Percentiles rank a stretch among this genome's conserved stretches.
Conservation (phyloP, 37 sponge, comb jelly and placozoan species). For the Eunapius fragilis region DNA sequence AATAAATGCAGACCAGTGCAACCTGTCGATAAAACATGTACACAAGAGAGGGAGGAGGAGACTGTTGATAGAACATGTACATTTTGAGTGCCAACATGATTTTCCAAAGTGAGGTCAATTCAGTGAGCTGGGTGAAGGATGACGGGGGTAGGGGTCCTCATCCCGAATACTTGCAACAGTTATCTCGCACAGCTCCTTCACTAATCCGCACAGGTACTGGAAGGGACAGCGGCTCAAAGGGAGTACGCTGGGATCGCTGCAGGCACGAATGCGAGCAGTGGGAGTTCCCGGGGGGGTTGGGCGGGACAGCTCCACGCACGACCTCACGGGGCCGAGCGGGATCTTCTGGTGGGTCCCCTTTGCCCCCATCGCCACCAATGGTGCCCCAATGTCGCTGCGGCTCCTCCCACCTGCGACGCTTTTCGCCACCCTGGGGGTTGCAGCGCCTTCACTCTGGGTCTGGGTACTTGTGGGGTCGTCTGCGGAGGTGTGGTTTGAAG, state of each 20-base stretch:
- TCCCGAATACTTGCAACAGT: neutral
- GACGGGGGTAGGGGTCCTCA: neutral
- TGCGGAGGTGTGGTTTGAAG: neutral
- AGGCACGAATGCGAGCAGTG: neutral
- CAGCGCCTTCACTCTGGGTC: neutral
- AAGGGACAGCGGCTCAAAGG: neutral
- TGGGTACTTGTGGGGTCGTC: neutral
- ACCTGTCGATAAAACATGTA: neutral
- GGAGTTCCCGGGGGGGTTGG: neutral
- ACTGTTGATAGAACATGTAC: neutral
- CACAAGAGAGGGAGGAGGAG: neutral
- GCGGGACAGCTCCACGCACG: neutral
- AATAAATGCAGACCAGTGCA: neutral
- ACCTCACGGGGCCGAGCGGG: neutral
- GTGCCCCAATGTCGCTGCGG: neutral
- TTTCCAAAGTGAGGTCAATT: neutral
- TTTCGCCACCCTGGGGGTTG: neutral
- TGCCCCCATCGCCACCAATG: neutral
- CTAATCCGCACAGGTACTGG: neutral
- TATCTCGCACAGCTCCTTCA: neutral
- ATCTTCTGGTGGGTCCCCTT: neutral
- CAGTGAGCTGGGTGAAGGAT: neutral
- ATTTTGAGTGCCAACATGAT: neutral
- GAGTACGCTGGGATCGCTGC: neutral
- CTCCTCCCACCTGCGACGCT: neutral